A percentile compares a stretch with the other conserved stretches of the same genome.
Evolutionary conservation across 2,888 invertebrate genomes (phyloP).

Genomic region (Seladonia tumulorum): DNA sequence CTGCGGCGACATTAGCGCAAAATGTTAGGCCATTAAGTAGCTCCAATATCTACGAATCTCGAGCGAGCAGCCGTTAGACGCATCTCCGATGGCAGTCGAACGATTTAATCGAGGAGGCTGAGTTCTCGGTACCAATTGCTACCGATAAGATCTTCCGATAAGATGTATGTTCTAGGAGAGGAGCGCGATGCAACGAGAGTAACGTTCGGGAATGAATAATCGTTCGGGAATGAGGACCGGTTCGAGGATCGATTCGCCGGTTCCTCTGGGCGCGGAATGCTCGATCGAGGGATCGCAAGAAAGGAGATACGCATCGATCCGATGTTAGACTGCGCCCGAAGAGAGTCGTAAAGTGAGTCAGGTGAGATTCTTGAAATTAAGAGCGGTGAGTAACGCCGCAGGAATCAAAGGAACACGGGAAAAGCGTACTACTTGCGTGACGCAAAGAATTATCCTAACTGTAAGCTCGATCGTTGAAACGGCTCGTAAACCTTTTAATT

Average conservation of each 20-base stretch:
- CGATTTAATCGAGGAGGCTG: constrained; percentile 33
- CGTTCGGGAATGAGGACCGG: constrained; percentile 12
- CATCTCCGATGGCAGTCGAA: constrained; percentile 26
- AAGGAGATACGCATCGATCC: background rate
- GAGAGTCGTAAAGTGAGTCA: constrained; percentile 42
- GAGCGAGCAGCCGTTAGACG: constrained; percentile 14
- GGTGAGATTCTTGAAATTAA: constrained; percentile 46
- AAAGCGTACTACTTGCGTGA: background rate
- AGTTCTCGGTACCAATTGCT: constrained; percentile 27
- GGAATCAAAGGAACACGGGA: constrained; percentile 7
- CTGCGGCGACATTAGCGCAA: background rate
- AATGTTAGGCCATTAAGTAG: background rate
- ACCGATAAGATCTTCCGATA: constrained; percentile 50
- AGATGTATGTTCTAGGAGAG: constrained; percentile 39
- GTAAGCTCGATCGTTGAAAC: background rate
- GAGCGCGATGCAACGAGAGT: constrained; percentile 19
- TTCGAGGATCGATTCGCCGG: constrained; percentile 31
- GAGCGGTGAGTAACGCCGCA: constrained; percentile 35
- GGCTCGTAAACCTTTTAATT: background rate
- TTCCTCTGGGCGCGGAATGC: constrained; percentile 13
- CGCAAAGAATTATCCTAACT: background rate
- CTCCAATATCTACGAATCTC: background rate
- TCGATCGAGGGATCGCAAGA: background rate
- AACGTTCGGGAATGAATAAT: constrained; percentile 49
- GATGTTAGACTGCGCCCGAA: background rate